Conservation (phyloP, 2,113 vertebrate species). For the Daubentonia madagascariensis region DNA sequence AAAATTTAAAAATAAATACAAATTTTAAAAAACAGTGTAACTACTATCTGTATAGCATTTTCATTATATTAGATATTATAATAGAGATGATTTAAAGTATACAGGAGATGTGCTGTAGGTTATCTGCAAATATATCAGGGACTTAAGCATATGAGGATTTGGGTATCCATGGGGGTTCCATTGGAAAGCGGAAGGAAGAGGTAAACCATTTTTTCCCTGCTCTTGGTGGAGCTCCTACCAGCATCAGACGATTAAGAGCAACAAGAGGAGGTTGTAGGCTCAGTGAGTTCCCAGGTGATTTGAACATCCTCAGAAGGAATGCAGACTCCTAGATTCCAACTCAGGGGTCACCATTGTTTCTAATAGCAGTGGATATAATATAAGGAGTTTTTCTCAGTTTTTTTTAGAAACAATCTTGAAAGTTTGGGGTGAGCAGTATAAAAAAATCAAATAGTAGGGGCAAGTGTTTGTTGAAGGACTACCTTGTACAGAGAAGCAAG, state of each 20-base stretch:
- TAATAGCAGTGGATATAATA: not conserved
- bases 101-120: not conserved
- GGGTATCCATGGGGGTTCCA: not conserved
- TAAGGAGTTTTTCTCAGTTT: not conserved
- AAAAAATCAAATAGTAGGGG: not conserved
- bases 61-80: not conserved
- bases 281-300: not conserved
- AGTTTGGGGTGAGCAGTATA: not conserved
- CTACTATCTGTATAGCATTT: not conserved
- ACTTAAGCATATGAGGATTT: not conserved
- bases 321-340: not conserved
- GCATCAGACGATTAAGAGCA: not conserved
- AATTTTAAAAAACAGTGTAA: not conserved
- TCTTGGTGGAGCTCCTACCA: not conserved
- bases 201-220: rapidly evolving
- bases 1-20: not conserved
- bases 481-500: not conserved
- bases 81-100: not conserved
- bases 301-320: not conserved
- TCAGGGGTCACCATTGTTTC: not conserved
- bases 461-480: not conserved
- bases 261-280: not conserved
- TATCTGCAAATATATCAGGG: not conserved
- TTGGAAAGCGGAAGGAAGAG: not conserved
- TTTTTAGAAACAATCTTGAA: not conserved